Evolutionary conservation across 2,797 vertebrate species (phyloP), one percentile per base, ranked within the genome.

Genomic region (Delichon dasypus): DNA sequence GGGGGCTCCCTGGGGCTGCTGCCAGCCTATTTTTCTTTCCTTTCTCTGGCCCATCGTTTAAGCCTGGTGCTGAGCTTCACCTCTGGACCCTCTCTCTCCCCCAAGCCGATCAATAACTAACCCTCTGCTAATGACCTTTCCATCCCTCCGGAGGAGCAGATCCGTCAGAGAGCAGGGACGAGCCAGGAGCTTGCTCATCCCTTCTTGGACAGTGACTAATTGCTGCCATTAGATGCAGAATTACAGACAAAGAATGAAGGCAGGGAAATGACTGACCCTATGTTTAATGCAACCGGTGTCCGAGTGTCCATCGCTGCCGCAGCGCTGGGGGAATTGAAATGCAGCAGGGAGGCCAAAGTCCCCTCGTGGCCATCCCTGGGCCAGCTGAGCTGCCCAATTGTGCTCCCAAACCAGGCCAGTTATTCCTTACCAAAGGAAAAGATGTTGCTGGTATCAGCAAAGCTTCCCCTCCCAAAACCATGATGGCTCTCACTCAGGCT

Each of bases 181-280:
- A 95, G 81, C 74, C 66, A 95, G 96, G 88, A 82, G 93, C 88
- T 95, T 86, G 76, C 95, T 92, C 91, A 81, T 90, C 90, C 96
- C 60, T 96, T 48, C 44, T 90, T 38, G 93, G 98, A 98, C 97
- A 97, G 96, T 98, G 98, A 98, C 96, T 97, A 97, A 98, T 98
- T 97, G 94, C 97, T 95, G 91, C 95, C 96, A 97, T 98, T 97
- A 98, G 94, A 95, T 42, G 86, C 94, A 85, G 88, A 78, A 96
- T 96, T 97, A 94, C 94, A 85, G 82, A 89, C 96, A 96, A 93
- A 96, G 96, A 55, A 83, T 57, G 89, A 89, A 95, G 66, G 53
- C 80, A 73, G 91, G 75, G 64, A 95, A 90, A 95, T 85, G 94
- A 84, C 91, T 73, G 76, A 71, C 62, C 86, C 91, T 5, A 82